phyloP scores from a whole-genome alignment of 1,140 invertebrate species.

The Asbolus verrucosus region DNA sequence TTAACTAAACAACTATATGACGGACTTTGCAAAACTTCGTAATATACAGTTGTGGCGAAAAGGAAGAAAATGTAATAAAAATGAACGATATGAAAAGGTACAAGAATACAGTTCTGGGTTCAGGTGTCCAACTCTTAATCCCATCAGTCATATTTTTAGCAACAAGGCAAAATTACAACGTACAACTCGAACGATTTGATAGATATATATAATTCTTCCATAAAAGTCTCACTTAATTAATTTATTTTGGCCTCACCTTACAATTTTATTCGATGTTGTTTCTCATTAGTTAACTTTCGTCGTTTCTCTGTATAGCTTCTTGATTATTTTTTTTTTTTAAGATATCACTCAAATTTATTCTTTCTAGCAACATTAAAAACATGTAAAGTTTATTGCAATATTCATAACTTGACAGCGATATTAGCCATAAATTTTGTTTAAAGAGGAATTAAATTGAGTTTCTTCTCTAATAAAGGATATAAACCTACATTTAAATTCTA shows the following conservation, averaged over 20 bases:
- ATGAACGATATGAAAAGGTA: slow-evolving; percentile 8
- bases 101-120: not conserved
- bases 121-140: slow-evolving; percentile 5
- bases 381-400: not conserved
- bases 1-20: not conserved
- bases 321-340: not conserved
- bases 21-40: not conserved
- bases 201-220: too few relatives aligned
- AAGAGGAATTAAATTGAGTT: slow-evolving; percentile 2
- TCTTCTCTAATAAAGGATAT: not conserved
- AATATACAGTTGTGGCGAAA: slow-evolving; percentile 4
- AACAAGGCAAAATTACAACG: slow-evolving; percentile 5
- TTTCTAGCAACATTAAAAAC: not conserved
- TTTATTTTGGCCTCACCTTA: too few relatives aligned
- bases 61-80: slow-evolving; percentile 11
- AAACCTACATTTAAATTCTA: slow-evolving; percentile 20
- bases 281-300: too few relatives aligned
- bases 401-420: slow-evolving; percentile 6
- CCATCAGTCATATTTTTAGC: too few relatives aligned
- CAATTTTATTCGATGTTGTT: too few relatives aligned
- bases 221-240: too few relatives aligned
- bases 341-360: not conserved
- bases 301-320: too few relatives aligned
- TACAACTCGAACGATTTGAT: too few relatives aligned
- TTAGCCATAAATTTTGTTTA: slow-evolving; percentile 22